Evolutionary conservation across 2,113 vertebrate genomes (phyloP).

Genomic region (Gymnorhina tibicen): DNA sequence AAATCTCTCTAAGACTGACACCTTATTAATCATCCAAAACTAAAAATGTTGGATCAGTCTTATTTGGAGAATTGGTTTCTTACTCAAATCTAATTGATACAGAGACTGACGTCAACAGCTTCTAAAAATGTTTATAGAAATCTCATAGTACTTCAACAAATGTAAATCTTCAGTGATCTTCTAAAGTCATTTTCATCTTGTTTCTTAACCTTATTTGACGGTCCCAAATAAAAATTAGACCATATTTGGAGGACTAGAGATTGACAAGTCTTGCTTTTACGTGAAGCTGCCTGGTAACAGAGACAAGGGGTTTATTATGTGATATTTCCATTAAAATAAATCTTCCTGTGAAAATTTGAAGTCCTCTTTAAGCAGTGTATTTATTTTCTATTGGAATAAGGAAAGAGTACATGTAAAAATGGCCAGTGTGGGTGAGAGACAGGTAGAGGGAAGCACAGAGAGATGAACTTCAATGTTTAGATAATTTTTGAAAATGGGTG

Average conservation of each 20-base stretch:
- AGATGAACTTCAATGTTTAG: background rate
- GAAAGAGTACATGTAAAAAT: background rate
- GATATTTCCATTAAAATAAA: background rate
- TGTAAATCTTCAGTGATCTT: background rate
- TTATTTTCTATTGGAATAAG: background rate
- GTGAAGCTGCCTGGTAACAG: background rate
- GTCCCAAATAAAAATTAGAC: background rate
- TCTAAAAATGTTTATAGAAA: background rate
- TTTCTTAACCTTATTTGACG: background rate
- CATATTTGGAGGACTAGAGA: background rate
- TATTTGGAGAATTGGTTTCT: background rate
- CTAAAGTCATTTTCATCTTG: background rate
- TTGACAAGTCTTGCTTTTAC: background rate
- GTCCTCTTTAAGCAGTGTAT: background rate
- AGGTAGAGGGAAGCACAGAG: background rate
- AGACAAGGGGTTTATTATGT: background rate
- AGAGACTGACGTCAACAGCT: background rate
- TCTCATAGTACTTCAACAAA: background rate
- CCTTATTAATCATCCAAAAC: background rate
- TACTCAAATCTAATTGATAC: background rate
- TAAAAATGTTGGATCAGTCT: background rate
- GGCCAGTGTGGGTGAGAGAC: fast-evolving
- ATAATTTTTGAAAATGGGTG: background rate
- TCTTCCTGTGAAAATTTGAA: background rate
- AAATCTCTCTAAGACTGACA: background rate